Conservation (phyloP, 2,888 invertebrate species). For the Stenchaetothrips biformis region DNA sequence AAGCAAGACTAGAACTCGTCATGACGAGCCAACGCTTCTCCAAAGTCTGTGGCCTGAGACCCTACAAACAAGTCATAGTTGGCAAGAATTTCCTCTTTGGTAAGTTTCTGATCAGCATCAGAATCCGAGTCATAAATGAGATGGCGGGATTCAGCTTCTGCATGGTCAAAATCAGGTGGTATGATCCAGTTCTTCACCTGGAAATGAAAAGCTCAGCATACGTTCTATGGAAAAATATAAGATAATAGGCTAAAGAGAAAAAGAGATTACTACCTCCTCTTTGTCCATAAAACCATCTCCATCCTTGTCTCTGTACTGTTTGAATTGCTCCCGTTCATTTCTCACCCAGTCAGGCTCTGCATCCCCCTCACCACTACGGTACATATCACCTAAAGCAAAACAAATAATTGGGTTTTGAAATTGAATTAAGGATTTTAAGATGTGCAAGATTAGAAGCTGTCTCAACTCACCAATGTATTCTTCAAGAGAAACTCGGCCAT, state of each 20-base stretch:
- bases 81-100: constrained; percentile 81
- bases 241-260: neutral
- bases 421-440: neutral
- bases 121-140: constrained; percentile 90
- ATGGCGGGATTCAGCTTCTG: constrained; percentile 93
- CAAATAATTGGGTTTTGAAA: neutral
- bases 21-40: constrained; percentile 89
- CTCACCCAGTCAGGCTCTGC: constrained; percentile 95
- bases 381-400: constrained; percentile 69
- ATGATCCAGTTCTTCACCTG: constrained; percentile 83
- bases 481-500: constrained; percentile 83
- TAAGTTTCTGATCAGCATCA: constrained; percentile 84
- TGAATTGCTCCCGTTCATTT: constrained; percentile 88
- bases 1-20: constrained; percentile 76
- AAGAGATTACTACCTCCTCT: constrained; percentile 61
- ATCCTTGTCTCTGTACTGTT: constrained; percentile 72
- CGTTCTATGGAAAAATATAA: constrained; percentile 20
- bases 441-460: neutral
- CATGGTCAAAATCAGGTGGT: constrained; percentile 94
- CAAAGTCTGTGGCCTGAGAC: constrained; percentile 98
- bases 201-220: constrained; percentile 31
- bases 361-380: constrained; percentile 61
- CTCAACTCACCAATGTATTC: constrained; percentile 79
- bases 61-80: constrained; percentile 98
- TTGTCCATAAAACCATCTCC: constrained; percentile 86